These are phyloP conservation scores for Anableps anableps DNA, from an alignment of 2,797 vertebrate species.

Conservation along the genomic window DNA sequence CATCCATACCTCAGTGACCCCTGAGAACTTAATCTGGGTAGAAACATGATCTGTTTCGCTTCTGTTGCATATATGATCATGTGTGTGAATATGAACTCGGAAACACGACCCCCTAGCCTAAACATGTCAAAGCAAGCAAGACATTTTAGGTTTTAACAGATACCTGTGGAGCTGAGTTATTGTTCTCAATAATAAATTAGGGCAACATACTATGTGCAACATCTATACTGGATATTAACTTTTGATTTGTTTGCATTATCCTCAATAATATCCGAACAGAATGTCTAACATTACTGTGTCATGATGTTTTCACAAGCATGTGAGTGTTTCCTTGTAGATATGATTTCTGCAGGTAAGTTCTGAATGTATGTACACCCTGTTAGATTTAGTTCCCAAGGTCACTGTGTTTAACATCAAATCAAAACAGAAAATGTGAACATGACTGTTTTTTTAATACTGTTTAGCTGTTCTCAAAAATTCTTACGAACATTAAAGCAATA, in stretches of 20 bases:
- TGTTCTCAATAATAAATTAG: background rate
- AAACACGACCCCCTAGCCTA: constrained; percentile 2
- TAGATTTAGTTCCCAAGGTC: constrained; percentile 10
- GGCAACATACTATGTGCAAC: background rate
- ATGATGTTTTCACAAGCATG: constrained; percentile 18
- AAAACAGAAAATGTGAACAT: background rate
- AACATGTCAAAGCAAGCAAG: constrained; percentile 7
- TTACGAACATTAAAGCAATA: background rate
- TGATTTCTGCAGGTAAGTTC: constrained; percentile 19
- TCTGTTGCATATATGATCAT: background rate
- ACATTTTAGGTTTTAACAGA: constrained; percentile 5
- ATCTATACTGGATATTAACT: background rate
- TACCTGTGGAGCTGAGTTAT: background rate
- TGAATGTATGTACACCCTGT: background rate
- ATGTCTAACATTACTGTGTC: background rate
- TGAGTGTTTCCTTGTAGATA: background rate
- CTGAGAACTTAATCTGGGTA: constrained; percentile 11
- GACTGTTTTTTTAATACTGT: background rate
- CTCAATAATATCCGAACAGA: background rate
- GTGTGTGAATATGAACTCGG: background rate
- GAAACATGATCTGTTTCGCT: constrained; percentile 32
- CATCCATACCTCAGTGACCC: constrained; percentile 17
- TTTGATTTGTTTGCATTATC: constrained; percentile 1
- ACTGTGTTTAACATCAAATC: background rate
- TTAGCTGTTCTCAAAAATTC: background rate